phyloP scores from a whole-genome alignment of 2,113 vertebrate genomes.

The Pseudorasbora parva region DNA sequence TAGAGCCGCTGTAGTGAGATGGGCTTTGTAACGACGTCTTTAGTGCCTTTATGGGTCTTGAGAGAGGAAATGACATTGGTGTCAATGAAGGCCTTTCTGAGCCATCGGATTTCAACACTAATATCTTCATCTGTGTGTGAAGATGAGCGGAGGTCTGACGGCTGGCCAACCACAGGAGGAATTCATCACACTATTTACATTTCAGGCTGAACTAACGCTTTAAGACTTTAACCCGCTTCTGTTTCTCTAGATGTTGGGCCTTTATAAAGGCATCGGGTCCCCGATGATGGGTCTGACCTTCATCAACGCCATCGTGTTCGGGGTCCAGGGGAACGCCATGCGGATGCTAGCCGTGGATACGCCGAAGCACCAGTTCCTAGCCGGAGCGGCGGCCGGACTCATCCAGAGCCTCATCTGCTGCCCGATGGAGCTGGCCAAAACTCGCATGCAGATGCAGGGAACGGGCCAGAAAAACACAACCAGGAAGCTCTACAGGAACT shows the following conservation, averaged over 20 bases:
- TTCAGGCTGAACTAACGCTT: no score
- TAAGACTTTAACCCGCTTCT: background rate
- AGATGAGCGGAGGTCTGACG: no score
- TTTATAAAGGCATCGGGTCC: slow-evolving; percentile 96
- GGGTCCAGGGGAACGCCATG: slow-evolving; percentile 91
- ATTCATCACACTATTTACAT: no score
- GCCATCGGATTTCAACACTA: no score
- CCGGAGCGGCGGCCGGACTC: slow-evolving; percentile 88
- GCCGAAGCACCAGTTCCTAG: slow-evolving; percentile 91
- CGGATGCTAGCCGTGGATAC: slow-evolving; percentile 86
- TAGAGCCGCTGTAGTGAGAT: no score
- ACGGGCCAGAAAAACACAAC: slow-evolving; percentile 85
- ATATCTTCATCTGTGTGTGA: no score
- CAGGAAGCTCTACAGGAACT: slow-evolving; percentile 88
- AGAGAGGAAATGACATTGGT: no score
- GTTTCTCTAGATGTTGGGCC: slow-evolving; percentile 80
- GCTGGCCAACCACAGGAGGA: no score
- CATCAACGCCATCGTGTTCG: slow-evolving; percentile 97
- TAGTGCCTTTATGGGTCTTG: no score
- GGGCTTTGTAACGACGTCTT: no score
- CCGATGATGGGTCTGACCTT: slow-evolving; percentile 99
- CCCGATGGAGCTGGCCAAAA: slow-evolving; percentile 97
- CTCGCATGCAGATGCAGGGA: slow-evolving; percentile 95
- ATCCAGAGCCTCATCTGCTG: slow-evolving; percentile 95
- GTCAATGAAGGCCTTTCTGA: no score